Evolutionary conservation across 2,888 invertebrate species (phyloP), one percentile per base, ranked within the genome.

Genomic region (Junonia oenone): DNA sequence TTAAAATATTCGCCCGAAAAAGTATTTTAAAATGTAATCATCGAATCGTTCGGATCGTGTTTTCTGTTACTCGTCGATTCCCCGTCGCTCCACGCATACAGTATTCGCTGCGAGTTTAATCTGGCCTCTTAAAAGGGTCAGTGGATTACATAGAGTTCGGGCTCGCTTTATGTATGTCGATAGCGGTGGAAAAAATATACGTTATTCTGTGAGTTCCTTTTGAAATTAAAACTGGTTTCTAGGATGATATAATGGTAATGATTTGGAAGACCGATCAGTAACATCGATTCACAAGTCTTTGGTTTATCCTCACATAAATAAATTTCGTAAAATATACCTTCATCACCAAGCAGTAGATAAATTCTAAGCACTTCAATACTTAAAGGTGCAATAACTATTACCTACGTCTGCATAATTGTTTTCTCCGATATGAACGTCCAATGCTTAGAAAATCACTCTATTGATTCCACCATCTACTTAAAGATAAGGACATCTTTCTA

Each of bases 71-170:
- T 55, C 51, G 46, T 22, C 40, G 35, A 46, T 29, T 55, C 5
- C 33, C 22, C 14, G 47, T 45, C 46, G 47, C 55, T 47, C 27
- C 40, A 38, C 50, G 47, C 54, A 45, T 51, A 43, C 47, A 46
- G 38, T 33, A 57, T 57, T 53, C 38, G 50, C 51, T 51, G 58
- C 22, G 55, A 47, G 43, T 55, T 58, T 55, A 55, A 58, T 58
- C 58, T 50, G 19, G 26, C 31, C 40, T 40, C 40, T 47, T 35
- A 58, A 46, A 55, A 50, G 47, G 55, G 55, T 58, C 55, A 58
- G 45, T 51, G 43, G 55, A 55, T 58, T 55, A 55, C 46, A 15
- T 50, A 48, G 51, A 58, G 58, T 57, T 43, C 49, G 52, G n/a
- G 38, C 54, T 47, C 33, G 31, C 19, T 47, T 53, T 47, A 40